A percentile compares a stretch with the other conserved stretches of the same genome.
Conservation (phyloP, 2,888 invertebrate genomes). For the Heterodera filipjevi region DNA sequence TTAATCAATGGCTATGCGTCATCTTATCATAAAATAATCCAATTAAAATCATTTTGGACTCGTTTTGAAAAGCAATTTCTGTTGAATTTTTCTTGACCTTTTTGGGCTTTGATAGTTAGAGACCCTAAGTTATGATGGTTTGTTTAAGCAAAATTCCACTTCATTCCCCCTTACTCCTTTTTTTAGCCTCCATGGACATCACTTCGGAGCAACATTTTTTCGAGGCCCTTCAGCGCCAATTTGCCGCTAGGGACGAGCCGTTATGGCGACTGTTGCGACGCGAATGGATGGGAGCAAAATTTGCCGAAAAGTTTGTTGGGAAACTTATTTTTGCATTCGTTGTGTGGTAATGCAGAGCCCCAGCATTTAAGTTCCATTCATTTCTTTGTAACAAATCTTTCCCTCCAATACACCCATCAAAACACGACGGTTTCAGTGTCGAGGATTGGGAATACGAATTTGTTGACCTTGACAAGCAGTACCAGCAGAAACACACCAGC, state of each 20-base stretch:
- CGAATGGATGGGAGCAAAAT: slow-evolving; percentile 18
- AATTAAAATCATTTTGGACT: too few species aligned
- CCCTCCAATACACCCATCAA: too few species aligned
- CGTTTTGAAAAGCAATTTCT: too few species aligned
- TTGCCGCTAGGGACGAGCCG: slow-evolving; percentile 23
- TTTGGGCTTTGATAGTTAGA: too few species aligned
- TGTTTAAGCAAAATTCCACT: too few species aligned
- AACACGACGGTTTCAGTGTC: slow-evolving; percentile 19
- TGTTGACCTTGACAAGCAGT: slow-evolving; percentile 18
- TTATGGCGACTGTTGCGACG: slow-evolving; percentile 27
- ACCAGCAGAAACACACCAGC: neutral
- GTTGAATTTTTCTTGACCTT: too few species aligned
- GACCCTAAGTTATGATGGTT: too few species aligned
- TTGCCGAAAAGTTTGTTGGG: slow-evolving; percentile 25
- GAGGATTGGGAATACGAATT: slow-evolving; percentile 30
- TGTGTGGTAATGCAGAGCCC: too few species aligned
- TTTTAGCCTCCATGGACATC: slow-evolving; percentile 3
- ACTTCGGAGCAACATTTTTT: slow-evolving; percentile 13
- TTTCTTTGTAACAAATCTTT: neutral
- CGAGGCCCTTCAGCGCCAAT: slow-evolving; percentile 11
- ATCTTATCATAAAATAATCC: too few species aligned
- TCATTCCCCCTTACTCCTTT: neutral
- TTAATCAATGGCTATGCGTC: too few species aligned
- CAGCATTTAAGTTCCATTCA: too few species aligned
- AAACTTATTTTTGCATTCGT: too few species aligned